Conservation (phyloP, 1,140 invertebrate species). For the Heliothis virescens region DNA sequence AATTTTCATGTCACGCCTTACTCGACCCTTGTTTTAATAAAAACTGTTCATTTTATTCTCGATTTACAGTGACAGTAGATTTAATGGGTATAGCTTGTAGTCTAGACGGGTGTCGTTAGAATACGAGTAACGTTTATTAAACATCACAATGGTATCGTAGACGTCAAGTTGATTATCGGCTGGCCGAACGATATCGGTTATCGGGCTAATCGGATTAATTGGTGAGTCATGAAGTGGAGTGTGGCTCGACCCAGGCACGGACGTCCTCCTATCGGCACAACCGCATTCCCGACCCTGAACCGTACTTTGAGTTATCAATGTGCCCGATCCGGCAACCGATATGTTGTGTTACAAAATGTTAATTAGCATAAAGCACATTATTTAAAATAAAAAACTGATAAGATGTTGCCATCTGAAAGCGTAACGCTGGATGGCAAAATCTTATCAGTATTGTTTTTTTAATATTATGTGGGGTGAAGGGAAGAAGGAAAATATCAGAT, state of each 20-base stretch:
- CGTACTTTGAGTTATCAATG: slow-evolving; percentile 43
- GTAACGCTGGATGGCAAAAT: too few relatives aligned
- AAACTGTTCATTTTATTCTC: background rate
- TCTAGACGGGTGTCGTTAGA: slow-evolving; percentile 29
- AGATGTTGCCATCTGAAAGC: too few relatives aligned
- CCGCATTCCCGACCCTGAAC: slow-evolving; percentile 60
- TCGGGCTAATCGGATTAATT: slow-evolving; percentile 78
- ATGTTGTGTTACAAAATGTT: background rate
- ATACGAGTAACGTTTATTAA: slow-evolving; percentile 25
- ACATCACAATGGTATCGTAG: slow-evolving; percentile 30
- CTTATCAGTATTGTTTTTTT: too few relatives aligned
- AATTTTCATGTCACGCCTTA: slow-evolving; percentile 16
- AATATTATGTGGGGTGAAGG: too few relatives aligned
- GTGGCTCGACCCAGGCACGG: slow-evolving; percentile 48
- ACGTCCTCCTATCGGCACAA: slow-evolving; percentile 56
- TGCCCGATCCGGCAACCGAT: slow-evolving; percentile 46
- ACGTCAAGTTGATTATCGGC: slow-evolving; percentile 57
- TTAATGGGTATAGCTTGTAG: slow-evolving; percentile 2
- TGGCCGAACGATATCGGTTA: slow-evolving; percentile 67
- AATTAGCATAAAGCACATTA: too few relatives aligned
- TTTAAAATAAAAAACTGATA: too few relatives aligned
- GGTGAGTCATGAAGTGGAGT: slow-evolving; percentile 65
- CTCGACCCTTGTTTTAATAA: background rate
- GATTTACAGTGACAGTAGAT: slow-evolving; percentile 3
- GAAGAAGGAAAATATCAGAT: too few relatives aligned